Evolutionary conservation across 1,140 invertebrate genomes (phyloP).

Genomic region (Nasonia giraulti): DNA sequence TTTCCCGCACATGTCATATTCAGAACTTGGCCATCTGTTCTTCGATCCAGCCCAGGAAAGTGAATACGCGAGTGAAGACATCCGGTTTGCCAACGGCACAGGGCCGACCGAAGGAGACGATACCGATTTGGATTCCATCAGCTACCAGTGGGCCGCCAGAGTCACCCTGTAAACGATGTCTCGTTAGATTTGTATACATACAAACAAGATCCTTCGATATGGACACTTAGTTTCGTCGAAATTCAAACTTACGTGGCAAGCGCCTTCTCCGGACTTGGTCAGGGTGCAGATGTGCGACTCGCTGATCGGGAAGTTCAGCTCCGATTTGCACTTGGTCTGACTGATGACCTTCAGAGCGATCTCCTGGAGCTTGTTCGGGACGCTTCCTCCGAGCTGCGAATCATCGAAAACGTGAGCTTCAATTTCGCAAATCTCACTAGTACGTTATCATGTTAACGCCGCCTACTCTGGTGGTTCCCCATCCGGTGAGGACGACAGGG

Average conservation of each 20-base stretch:
- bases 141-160: constrained; percentile 23
- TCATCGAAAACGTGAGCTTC: not conserved
- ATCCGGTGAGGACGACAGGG: constrained; percentile 67
- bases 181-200: not conserved
- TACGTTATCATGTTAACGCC: not conserved
- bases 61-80: constrained; percentile 74
- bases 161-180: constrained; percentile 7
- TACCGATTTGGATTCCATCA: constrained; percentile 14
- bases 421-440: not conserved
- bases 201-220: no score
- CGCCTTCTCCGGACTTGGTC: constrained; percentile 76
- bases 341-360: constrained; percentile 53
- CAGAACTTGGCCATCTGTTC: constrained; percentile 40
- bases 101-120: constrained; percentile 74
- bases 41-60: constrained; percentile 72
- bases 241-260: constrained; percentile 74
- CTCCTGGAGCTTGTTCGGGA: constrained; percentile 56
- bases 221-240: no score
- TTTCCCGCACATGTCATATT: not conserved
- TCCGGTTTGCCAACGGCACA: constrained; percentile 77
- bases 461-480: constrained; percentile 62
- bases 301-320: constrained; percentile 51
- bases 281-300: constrained; percentile 77
- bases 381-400: constrained; percentile 49
- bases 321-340: constrained; percentile 45